Percentiles rank a stretch among this genome's conserved stretches.
phyloP scores from a whole-genome alignment of 2,113 vertebrate species.

The Macroglossus sobrinus region DNA sequence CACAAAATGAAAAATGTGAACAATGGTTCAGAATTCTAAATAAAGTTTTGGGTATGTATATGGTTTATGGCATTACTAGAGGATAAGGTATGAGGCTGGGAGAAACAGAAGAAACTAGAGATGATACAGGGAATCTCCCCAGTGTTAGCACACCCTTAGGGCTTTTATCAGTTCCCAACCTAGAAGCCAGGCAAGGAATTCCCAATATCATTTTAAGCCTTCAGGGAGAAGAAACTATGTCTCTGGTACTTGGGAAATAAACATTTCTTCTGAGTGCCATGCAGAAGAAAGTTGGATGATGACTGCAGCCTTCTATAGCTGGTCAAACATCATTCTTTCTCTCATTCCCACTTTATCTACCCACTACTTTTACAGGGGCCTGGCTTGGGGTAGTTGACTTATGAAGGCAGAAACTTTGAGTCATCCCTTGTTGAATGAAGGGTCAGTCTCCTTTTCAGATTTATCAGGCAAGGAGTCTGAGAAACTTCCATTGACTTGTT shows the following conservation, averaged over 20 bases:
- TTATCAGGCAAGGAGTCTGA: background rate
- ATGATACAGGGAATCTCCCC: background rate
- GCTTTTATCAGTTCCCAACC: background rate
- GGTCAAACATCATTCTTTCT: background rate
- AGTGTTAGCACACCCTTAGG: background rate
- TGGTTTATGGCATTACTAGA: background rate
- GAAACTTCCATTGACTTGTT: conserved; percentile 25
- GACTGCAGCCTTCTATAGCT: background rate
- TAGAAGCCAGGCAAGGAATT: conserved; percentile 15
- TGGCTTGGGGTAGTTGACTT: background rate
- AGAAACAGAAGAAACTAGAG: background rate
- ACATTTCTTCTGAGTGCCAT: background rate
- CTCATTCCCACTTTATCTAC: background rate
- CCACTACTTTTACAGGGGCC: background rate
- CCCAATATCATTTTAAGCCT: background rate
- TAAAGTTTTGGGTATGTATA: background rate
- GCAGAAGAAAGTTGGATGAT: background rate
- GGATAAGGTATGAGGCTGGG: background rate
- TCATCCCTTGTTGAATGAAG: background rate
- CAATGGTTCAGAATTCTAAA: background rate
- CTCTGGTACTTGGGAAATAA: conserved; percentile 3
- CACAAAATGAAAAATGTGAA: background rate
- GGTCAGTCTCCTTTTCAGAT: background rate
- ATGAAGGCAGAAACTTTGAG: background rate
- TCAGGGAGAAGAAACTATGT: conserved; percentile 31